Percentiles rank a stretch among this genome's conserved stretches.
These are phyloP conservation scores for Leucophenga maculata DNA, from an alignment of 2,888 invertebrate species.

Conservation along the genomic window DNA sequence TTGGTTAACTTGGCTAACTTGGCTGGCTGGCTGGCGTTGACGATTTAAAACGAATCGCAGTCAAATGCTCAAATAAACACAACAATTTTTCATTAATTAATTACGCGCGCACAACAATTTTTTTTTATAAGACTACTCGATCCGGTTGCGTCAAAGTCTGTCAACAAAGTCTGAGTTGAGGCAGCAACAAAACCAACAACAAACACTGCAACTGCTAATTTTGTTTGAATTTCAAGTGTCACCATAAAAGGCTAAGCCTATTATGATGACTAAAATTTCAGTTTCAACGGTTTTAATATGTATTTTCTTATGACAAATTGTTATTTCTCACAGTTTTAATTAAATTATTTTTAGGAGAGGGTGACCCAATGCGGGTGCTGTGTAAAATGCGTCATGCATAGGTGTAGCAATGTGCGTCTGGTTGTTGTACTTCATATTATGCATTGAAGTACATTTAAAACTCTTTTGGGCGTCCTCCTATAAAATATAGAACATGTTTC, in stretches of 20 bases:
- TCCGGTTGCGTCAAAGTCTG: slow-evolving; percentile 36
- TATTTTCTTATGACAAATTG: slow-evolving; percentile 6
- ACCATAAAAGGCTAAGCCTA: slow-evolving; percentile 56
- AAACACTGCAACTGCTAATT: too few species aligned
- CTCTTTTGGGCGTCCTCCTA: too few species aligned
- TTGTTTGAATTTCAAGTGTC: slow-evolving; percentile 1
- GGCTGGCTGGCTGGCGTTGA: background rate
- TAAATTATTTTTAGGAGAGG: too few species aligned
- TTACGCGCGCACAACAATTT: slow-evolving; percentile 53
- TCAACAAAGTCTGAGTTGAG: slow-evolving; percentile 14
- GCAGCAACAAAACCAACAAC: too few species aligned
- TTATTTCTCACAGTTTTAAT: too few species aligned
- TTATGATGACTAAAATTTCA: slow-evolving; percentile 52
- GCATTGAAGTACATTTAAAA: too few species aligned
- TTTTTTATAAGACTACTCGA: slow-evolving; percentile 23
- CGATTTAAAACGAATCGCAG: slow-evolving; percentile 34
- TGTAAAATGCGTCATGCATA: too few species aligned
- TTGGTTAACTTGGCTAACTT: background rate
- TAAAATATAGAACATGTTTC: too few species aligned
- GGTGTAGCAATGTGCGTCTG: too few species aligned
- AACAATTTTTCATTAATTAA: slow-evolving; percentile 53
- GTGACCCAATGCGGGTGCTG: too few species aligned
- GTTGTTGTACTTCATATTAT: too few species aligned
- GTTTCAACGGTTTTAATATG: slow-evolving; percentile 31
- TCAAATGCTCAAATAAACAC: background rate